These are phyloP conservation scores for Papilio gigon DNA, from an alignment of 2,888 invertebrate species.

Conservation along the genomic window DNA sequence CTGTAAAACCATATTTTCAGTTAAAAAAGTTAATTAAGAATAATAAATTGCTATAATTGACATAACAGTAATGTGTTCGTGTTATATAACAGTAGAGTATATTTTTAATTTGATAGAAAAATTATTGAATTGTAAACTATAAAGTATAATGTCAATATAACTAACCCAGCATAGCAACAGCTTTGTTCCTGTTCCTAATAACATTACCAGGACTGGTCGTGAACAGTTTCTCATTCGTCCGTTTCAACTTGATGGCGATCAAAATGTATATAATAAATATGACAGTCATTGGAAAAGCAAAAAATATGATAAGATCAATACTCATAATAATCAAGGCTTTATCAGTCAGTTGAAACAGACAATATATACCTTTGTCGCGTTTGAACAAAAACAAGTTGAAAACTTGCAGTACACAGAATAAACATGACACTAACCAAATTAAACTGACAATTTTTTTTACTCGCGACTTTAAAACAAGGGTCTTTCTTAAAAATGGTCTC, in stretches of 20 bases:
- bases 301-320: conserved; percentile 88
- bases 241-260: conserved; percentile 87
- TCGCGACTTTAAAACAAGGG: conserved; percentile 88
- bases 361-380: conserved; percentile 65
- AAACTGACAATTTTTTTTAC: conserved; percentile 86
- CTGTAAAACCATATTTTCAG: conserved; percentile 54
- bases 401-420: conserved; percentile 86
- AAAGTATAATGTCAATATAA: conserved; percentile 45
- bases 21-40: neutral
- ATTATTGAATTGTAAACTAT: no score
- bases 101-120: no score
- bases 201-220: conserved; percentile 76
- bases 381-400: conserved; percentile 67
- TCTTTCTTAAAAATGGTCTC: conserved; percentile 91
- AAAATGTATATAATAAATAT: conserved; percentile 90
- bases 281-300: conserved; percentile 91
- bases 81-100: no score
- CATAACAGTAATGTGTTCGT: no score
- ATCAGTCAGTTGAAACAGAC: conserved; percentile 62
- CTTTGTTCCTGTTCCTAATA: conserved; percentile 78
- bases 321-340: conserved; percentile 67
- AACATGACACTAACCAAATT: conserved; percentile 89
- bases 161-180: conserved; percentile 91
- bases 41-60: no score
- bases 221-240: conserved; percentile 79